phyloP scores from a whole-genome alignment of 2,888 invertebrate species.

The Sphinx pinastri region DNA sequence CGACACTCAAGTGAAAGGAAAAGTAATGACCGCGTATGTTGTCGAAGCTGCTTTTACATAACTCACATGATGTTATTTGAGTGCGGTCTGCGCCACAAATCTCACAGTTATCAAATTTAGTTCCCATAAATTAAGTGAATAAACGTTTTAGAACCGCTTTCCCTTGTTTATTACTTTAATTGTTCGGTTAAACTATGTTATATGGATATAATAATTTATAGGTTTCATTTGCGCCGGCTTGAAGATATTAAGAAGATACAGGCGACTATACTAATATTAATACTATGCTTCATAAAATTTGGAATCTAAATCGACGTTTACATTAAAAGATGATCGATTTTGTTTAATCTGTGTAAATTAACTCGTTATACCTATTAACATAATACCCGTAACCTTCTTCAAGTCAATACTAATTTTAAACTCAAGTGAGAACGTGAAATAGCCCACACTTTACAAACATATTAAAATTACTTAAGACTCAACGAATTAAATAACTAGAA shows the following conservation, averaged over 20 bases:
- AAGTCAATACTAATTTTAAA: too few species aligned
- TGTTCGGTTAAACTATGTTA: not conserved
- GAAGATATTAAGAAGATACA: not conserved
- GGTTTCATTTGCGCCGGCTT: not conserved
- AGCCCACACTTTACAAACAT: not conserved
- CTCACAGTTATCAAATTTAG: not conserved
- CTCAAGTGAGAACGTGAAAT: not conserved
- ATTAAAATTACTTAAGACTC: not conserved
- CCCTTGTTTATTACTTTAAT: not conserved
- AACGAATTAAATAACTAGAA: not conserved
- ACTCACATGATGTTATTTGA: constrained; percentile 3
- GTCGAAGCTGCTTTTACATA: constrained; percentile 6
- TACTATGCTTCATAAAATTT: too few species aligned
- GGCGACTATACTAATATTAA: too few species aligned
- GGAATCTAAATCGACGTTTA: too few species aligned
- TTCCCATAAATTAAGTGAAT: constrained; percentile 9
- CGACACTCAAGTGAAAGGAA: constrained; percentile 13
- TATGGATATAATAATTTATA: not conserved
- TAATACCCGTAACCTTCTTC: too few species aligned
- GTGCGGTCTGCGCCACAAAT: not conserved
- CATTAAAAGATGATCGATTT: too few species aligned
- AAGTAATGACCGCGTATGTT: constrained; percentile 5
- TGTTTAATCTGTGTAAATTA: too few species aligned
- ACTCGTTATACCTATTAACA: too few species aligned
- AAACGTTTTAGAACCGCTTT: constrained; percentile 6